Conservation (phyloP, 2,797 vertebrate species). For the Remorina albescens region DNA sequence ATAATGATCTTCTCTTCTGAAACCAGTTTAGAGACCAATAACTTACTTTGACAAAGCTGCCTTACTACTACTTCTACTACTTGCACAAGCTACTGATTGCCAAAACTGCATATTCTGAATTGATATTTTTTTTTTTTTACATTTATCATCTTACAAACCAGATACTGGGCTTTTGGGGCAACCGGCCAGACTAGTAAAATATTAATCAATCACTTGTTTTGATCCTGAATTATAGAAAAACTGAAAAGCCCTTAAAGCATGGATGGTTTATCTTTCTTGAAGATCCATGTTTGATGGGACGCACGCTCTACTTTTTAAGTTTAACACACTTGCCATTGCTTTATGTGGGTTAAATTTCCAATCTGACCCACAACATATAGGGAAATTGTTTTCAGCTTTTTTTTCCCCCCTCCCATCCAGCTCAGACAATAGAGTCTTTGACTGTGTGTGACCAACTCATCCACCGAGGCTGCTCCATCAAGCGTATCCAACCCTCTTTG, state of each 20-base stretch:
- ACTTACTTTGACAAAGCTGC: too few relatives aligned
- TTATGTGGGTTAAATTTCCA: slow-evolving; percentile 2
- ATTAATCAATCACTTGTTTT: background rate
- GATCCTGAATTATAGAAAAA: background rate
- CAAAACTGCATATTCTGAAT: too few relatives aligned
- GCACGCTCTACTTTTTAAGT: background rate
- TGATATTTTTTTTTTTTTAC: background rate
- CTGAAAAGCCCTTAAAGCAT: background rate
- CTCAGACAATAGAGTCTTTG: slow-evolving; percentile 63
- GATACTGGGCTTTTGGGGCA: background rate
- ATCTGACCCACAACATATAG: slow-evolving; percentile 29
- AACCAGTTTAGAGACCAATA: too few relatives aligned
- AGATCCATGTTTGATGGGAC: background rate
- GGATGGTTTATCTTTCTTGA: background rate
- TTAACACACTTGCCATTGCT: background rate
- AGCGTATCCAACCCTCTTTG: slow-evolving; percentile 31
- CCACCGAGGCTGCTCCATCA: slow-evolving; percentile 42
- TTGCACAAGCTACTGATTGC: too few relatives aligned
- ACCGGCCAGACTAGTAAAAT: background rate
- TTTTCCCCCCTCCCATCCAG: background rate
- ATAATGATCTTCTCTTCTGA: too few relatives aligned
- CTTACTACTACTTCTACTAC: too few relatives aligned
- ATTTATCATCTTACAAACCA: background rate
- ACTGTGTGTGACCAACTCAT: slow-evolving; percentile 39
- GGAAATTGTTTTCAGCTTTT: background rate